A percentile compares a stretch with the other conserved stretches of the same genome.
Conservation (phyloP, 2,888 invertebrate genomes). For the Galerucella calmariensis region DNA sequence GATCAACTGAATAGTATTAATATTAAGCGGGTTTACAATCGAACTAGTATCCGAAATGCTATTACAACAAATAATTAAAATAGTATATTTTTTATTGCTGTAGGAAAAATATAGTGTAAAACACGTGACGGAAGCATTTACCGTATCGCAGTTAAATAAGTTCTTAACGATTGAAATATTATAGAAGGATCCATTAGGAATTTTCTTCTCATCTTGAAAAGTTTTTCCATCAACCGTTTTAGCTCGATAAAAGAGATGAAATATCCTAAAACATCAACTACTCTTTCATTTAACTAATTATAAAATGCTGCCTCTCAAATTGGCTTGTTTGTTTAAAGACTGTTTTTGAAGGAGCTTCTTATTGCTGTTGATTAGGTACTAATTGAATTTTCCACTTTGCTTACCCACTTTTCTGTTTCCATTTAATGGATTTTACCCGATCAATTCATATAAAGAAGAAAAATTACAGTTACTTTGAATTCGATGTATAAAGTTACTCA, state of each 20-base stretch:
- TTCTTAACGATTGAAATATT: not conserved
- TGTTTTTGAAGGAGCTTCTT: slow-evolving; percentile 25
- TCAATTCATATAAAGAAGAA: not conserved
- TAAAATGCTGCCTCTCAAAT: slow-evolving; percentile 21
- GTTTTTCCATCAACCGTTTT: not conserved
- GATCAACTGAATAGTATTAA: not conserved
- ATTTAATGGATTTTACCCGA: slow-evolving; percentile 11
- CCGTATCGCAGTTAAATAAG: not conserved
- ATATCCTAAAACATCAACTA: slow-evolving; percentile 9
- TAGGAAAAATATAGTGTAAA: too few relatives aligned
- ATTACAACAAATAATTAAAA: too few relatives aligned
- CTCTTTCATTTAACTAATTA: slow-evolving; percentile 22
- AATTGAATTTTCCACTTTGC: slow-evolving; percentile 29
- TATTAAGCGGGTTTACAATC: not conserved
- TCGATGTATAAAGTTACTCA: not conserved
- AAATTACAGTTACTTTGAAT: not conserved
- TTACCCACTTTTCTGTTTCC: slow-evolving; percentile 24
- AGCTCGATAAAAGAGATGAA: slow-evolving; percentile 17
- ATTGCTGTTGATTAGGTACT: slow-evolving; percentile 27
- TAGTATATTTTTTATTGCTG: too few relatives aligned
- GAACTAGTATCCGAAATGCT: too few relatives aligned
- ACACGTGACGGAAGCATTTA: too few relatives aligned
- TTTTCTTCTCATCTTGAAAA: not conserved
- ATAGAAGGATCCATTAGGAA: not conserved
- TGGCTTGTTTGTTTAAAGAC: slow-evolving; percentile 24